phyloP scores from a whole-genome alignment of 2,113 vertebrate genomes.

The Polyodon spathula region DNA sequence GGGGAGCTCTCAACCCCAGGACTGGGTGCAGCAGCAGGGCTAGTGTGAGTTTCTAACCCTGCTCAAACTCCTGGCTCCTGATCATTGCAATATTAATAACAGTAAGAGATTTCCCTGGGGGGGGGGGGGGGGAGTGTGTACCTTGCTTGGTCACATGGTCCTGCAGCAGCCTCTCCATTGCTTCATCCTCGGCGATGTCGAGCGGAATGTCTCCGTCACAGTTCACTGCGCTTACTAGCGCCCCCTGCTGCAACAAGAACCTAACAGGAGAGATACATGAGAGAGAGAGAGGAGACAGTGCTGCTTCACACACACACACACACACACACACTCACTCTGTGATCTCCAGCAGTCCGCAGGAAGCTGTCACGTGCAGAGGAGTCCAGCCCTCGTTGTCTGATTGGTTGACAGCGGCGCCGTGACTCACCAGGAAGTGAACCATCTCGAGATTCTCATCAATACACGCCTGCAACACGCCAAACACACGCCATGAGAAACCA shows the following conservation, averaged over 20 bases:
- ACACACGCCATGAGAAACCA: no score
- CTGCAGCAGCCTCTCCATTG: constrained; percentile 77
- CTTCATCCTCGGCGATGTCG: constrained; percentile 85
- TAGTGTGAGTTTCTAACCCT: no score
- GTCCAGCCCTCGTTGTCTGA: constrained; percentile 94
- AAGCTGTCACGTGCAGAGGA: constrained; percentile 83
- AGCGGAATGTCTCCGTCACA: constrained; percentile 85
- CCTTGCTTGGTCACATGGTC: constrained; percentile 73
- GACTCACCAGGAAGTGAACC: constrained; percentile 79
- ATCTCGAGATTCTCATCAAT: constrained; percentile 90
- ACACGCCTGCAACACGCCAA: constrained; percentile 84
- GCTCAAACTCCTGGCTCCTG: no score
- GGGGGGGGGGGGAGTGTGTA: constrained; percentile 26
- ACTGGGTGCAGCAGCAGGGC: no score
- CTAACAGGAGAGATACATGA: constrained; percentile 44
- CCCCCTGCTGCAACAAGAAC: constrained; percentile 71
- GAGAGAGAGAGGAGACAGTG: constrained; percentile 8
- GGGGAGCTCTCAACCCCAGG: no score
- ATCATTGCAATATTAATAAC: neutral
- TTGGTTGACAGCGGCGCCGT: constrained; percentile 75
- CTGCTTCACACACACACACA: neutral
- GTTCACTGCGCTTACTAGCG: constrained; percentile 76
- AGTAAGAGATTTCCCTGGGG: neutral
- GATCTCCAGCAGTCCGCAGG: constrained; percentile 84
- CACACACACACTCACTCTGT: constrained; percentile 64